Conservation (phyloP, 2,113 vertebrate genomes). For the Argyrosomus japonicus region DNA sequence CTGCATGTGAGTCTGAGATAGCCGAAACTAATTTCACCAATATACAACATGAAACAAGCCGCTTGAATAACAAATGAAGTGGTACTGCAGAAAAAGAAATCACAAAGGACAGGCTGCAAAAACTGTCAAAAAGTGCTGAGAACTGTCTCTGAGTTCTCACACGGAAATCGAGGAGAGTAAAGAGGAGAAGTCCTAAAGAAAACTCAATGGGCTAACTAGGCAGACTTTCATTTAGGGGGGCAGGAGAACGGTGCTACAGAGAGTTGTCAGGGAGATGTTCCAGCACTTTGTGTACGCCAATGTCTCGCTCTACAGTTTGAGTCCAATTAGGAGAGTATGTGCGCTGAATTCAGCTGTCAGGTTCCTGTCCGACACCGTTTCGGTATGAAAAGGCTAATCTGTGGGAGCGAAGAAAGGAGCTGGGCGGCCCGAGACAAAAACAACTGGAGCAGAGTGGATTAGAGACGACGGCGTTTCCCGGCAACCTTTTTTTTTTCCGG, state of each 20-base stretch:
- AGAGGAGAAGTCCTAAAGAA: constrained; percentile 3
- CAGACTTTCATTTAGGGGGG: constrained; percentile 32
- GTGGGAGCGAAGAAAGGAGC: constrained; percentile 39
- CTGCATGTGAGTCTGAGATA: neutral
- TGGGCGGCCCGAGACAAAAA: constrained; percentile 31
- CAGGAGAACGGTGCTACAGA: neutral
- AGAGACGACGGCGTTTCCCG: constrained; percentile 24
- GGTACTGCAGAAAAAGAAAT: neutral
- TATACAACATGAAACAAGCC: neutral
- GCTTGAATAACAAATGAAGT: neutral
- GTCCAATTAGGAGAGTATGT: constrained; percentile 71
- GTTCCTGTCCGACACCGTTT: constrained; percentile 14
- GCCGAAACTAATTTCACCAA: neutral
- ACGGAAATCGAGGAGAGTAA: neutral
- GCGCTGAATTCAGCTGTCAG: constrained; percentile 56
- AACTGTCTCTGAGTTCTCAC: neutral
- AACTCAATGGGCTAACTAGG: constrained; percentile 14
- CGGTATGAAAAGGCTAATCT: constrained; percentile 58
- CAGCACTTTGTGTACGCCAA: constrained; percentile 28
- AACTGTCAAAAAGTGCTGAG: neutral
- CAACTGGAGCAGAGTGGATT: neutral
- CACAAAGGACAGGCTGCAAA: neutral
- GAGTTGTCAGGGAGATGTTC: constrained; percentile 60
- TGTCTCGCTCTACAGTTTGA: constrained; percentile 50
- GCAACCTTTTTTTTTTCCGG: constrained; percentile 16